Percentiles rank a stretch among this genome's conserved stretches.
phyloP scores from a whole-genome alignment of 2,113 vertebrate species.

The Cryptomyrus ogoouensis region DNA sequence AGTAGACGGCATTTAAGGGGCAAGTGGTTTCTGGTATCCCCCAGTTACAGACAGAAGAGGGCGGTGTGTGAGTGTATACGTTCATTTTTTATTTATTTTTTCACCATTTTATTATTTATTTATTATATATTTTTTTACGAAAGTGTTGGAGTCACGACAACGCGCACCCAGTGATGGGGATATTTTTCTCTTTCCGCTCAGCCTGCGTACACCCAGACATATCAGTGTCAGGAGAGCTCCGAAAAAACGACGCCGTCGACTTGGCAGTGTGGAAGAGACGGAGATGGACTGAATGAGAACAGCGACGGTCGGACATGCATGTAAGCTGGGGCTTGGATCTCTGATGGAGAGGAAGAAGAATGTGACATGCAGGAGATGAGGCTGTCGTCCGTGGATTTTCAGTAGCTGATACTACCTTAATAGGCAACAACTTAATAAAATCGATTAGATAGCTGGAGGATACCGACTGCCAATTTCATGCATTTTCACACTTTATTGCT shows the following conservation, averaged over 20 bases:
- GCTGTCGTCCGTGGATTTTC: slow-evolving; percentile 36
- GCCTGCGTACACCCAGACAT: not conserved
- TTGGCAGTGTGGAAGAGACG: not conserved
- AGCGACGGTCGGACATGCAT: slow-evolving; percentile 33
- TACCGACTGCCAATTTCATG: slow-evolving; percentile 23
- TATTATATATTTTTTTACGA: slow-evolving; percentile 9
- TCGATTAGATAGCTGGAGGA: slow-evolving; percentile 13
- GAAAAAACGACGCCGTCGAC: not conserved
- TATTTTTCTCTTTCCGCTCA: not conserved
- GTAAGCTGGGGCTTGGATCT: slow-evolving; percentile 41
- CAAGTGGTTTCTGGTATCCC: slow-evolving; percentile 42
- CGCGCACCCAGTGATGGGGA: slow-evolving; percentile 16
- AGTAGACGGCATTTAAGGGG: slow-evolving; percentile 41
- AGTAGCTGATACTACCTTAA: slow-evolving; percentile 17
- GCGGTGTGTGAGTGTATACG: slow-evolving; percentile 21
- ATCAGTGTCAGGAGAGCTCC: not conserved
- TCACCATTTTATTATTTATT: not conserved
- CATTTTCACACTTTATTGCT: slow-evolving; percentile 28
- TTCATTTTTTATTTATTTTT: not conserved
- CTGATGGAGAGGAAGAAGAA: slow-evolving; percentile 28
- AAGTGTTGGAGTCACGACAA: slow-evolving; percentile 25
- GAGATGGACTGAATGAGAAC: not conserved
- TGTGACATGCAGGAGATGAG: slow-evolving; percentile 36
- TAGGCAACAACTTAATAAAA: slow-evolving; percentile 14
- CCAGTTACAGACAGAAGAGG: slow-evolving; percentile 33